Evolutionary conservation across 1,140 invertebrate genomes (phyloP).

Genomic region (Oreohelix idahoensis): DNA sequence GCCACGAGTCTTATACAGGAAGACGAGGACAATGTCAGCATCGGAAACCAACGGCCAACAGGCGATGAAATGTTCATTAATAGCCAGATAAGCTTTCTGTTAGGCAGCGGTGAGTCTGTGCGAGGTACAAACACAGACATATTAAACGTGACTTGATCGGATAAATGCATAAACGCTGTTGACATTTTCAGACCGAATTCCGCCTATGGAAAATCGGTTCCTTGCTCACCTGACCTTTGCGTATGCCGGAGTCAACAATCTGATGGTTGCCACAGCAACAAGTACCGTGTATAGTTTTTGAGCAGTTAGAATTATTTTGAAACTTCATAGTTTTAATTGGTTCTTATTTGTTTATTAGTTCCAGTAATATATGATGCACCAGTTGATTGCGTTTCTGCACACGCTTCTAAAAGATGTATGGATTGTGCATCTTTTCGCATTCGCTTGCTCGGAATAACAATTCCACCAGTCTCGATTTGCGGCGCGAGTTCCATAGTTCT

Average conservation of each 20-base stretch:
- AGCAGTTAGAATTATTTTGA: too few species aligned
- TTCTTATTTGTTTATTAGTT: too few species aligned
- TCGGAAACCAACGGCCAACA: background rate
- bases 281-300: too few species aligned
- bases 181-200: background rate
- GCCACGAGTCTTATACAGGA: background rate
- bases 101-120: background rate
- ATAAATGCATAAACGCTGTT: constrained; percentile 10
- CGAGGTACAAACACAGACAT: constrained; percentile 9
- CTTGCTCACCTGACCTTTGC: background rate
- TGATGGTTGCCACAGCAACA: background rate
- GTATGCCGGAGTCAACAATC: background rate
- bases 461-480: background rate
- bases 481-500: background rate
- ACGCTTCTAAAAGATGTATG: too few species aligned
- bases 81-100: constrained; percentile 6
- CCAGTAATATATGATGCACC: too few species aligned
- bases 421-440: background rate
- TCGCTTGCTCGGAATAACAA: background rate
- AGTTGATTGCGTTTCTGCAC: too few species aligned
- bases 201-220: background rate
- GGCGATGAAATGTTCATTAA: background rate
- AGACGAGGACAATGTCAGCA: background rate
- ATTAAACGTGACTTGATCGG: background rate
- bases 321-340: too few species aligned